Evolutionary conservation across 2,113 vertebrate genomes (phyloP).

Genomic region (Hemichromis elongatus): DNA sequence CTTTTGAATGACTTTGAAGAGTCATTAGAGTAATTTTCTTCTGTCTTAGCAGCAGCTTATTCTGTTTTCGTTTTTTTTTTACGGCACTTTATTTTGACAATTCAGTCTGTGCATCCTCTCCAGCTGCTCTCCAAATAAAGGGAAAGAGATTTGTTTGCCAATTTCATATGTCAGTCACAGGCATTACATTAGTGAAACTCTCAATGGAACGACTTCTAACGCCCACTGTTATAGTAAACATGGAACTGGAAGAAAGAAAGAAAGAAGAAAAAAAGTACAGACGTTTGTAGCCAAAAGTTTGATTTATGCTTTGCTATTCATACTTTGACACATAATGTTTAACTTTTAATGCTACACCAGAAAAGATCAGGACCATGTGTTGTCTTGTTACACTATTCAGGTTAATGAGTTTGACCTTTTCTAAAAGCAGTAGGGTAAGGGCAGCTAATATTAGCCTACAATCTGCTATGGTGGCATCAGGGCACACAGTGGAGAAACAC

Average conservation of each 20-base stretch:
- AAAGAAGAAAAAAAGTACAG: not conserved
- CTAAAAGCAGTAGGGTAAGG: not conserved
- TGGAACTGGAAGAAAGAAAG: not conserved
- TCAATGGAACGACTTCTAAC: not conserved
- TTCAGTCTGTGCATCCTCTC: not conserved
- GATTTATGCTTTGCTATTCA: not conserved
- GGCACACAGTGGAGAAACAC: not conserved
- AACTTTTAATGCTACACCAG: not conserved
- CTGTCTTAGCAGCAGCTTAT: not conserved
- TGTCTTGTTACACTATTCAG: not conserved
- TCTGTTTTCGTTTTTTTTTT: not conserved
- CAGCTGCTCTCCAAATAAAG: not conserved
- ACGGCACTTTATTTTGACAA: not conserved
- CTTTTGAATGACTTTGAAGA: not conserved
- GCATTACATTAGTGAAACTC: not conserved
- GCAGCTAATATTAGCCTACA: not conserved
- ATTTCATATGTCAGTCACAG: not conserved
- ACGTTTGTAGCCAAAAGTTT: not conserved
- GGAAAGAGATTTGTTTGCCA: not conserved
- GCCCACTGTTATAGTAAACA: not conserved
- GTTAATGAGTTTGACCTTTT: not conserved
- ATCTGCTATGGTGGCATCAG: not conserved
- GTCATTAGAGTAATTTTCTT: not conserved
- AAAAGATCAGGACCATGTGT: not conserved
- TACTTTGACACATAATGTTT: not conserved